Conservation (phyloP, 2,797 vertebrate genomes). For the Limosa lapponica region DNA sequence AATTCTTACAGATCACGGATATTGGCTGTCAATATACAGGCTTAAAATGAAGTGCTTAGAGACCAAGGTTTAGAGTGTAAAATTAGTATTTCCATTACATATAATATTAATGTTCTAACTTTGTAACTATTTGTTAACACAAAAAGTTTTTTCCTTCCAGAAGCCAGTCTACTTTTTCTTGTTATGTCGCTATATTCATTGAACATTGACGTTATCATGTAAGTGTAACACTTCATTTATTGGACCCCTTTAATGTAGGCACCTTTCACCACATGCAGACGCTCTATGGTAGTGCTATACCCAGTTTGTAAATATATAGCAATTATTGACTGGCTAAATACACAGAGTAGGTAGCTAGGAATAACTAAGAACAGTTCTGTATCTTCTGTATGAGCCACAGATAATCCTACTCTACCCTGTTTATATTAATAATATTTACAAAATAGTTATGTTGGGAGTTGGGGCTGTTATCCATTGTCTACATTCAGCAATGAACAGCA, state of each 20-base stretch:
- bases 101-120: not conserved
- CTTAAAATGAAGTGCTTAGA: not conserved
- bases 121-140: not conserved
- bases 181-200: not conserved
- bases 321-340: not conserved
- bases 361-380: not conserved
- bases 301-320: not conserved
- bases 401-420: not conserved
- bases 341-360: not conserved
- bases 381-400: not conserved
- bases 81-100: not conserved
- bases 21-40: not conserved
- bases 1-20: not conserved
- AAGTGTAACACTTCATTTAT: not conserved
- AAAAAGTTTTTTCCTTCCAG: not conserved
- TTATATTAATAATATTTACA: not conserved
- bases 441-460: not conserved
- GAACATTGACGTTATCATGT: not conserved
- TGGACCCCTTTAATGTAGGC: not conserved
- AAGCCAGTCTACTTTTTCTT: not conserved
- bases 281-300: not conserved
- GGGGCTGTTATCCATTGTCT: not conserved
- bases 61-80: not conserved
- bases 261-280: not conserved
- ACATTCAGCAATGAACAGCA: not conserved